A percentile compares a stretch with the other conserved stretches of the same genome.
phyloP scores from a whole-genome alignment of 2,113 vertebrate genomes.

The Peromyscus californicus region DNA sequence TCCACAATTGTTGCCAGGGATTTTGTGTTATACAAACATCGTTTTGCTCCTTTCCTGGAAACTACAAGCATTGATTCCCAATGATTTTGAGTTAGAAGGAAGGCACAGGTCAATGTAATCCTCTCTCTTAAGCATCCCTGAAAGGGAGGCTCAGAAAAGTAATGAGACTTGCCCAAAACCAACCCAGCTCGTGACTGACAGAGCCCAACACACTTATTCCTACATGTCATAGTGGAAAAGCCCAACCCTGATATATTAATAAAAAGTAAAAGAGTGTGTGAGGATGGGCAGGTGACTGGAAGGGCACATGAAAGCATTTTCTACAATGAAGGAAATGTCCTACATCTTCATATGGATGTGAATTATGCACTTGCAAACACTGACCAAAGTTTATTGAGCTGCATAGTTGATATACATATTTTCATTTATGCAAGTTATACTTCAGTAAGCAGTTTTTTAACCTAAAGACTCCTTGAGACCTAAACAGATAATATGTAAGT shows the following conservation, averaged over 20 bases:
- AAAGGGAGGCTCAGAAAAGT: constrained; percentile 17
- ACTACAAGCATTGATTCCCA: constrained; percentile 21
- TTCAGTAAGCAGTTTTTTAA: not conserved
- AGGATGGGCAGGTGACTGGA: not conserved
- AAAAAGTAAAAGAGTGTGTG: not conserved
- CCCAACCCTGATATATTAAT: not conserved
- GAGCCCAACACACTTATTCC: not conserved
- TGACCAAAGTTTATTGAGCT: not conserved
- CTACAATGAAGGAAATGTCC: not conserved
- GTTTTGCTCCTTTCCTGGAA: constrained; percentile 3
- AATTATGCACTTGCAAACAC: not conserved
- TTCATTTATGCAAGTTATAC: constrained; percentile 14
- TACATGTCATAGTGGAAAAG: not conserved
- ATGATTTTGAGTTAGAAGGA: constrained; percentile 53
- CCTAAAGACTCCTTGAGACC: not conserved
- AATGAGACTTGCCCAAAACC: not conserved
- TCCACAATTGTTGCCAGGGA: not conserved
- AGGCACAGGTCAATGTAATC: constrained; percentile 12
- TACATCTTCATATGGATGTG: not conserved
- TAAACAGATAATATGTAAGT: not conserved
- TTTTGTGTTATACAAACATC: not conserved
- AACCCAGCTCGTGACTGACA: not conserved
- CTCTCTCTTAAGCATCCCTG: constrained; percentile 28
- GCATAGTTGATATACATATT: not conserved
- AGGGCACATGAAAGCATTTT: not conserved